These are phyloP conservation scores for Pseudomugil gertrudae DNA, from an alignment of 2,797 vertebrate genomes.

Conservation along the genomic window DNA sequence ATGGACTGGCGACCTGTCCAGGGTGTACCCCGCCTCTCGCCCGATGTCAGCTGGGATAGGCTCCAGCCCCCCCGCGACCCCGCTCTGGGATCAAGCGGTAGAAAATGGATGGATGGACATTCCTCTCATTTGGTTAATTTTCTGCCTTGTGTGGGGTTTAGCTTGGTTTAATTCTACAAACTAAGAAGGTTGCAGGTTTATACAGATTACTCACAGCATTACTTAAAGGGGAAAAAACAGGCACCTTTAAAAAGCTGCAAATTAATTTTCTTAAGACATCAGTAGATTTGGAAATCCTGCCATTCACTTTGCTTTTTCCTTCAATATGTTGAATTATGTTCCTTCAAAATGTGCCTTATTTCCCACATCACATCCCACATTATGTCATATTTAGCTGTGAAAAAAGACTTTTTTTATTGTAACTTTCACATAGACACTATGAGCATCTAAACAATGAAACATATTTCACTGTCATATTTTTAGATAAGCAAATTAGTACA, in stretches of 20 bases:
- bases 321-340: no score
- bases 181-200: background rate
- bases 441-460: constrained; percentile 1
- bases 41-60: no score
- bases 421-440: background rate
- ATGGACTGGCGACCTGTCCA: no score
- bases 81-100: no score
- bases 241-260: background rate
- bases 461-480: constrained; percentile 25
- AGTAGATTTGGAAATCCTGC: background rate
- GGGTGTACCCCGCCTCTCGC: no score
- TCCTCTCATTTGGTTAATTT: no score
- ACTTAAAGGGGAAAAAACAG: background rate
- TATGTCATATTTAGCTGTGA: background rate
- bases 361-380: background rate
- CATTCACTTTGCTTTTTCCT: background rate
- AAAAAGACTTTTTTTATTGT: background rate
- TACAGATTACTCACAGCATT: background rate
- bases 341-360: background rate
- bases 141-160: background rate
- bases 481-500: constrained; percentile 60
- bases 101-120: no score
- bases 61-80: no score
- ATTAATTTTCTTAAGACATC: background rate
- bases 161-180: background rate